Evolutionary conservation across 2,888 invertebrate genomes (phyloP), one percentile per base, ranked within the genome.

Genomic region (Hypsopygia costalis): DNA sequence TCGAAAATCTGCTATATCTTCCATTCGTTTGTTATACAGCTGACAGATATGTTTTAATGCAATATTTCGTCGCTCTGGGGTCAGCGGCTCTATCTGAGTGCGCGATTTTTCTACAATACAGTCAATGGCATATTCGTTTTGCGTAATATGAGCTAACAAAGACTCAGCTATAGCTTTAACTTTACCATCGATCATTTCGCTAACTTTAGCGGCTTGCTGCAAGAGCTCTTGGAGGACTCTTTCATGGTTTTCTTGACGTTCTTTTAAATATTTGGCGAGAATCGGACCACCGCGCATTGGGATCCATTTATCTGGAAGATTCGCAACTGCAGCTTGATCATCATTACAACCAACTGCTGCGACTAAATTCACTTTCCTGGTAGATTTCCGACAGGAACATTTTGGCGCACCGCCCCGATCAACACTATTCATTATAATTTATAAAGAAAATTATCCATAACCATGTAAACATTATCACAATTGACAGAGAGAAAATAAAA

Each of bases 261-360:
- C 49, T 50, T 70, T 67, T 0, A 87, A 58, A 44, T 79, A 86
- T 30, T 77, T 73, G 1, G 49, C 52, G 7, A 86, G 75, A 20
- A 63, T 64, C 1, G 74, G 53, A 0, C 83, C 78, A 8, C 78
- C 63, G 12, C 52, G 70, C 34, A 52, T 60, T 6, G 81, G 81
- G 3, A 53, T 47, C 81, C 78, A 82, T 2, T 71, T 45, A 4
- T 75, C 65, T 1, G 86, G 86, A 27, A 87, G 52, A 0, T 69
- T 47, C 1, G 77, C 73, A 1, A 82, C 81, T 1, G 78, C 85
- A 21, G 69, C 69, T 4, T 56, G 47, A 45, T 87, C 83, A 11
- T 75, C 67, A 1, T 69, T 49, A 47, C 75, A 81, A 4, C 74
- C 72, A 1, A 65, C 49, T 11, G 51, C 36, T 6, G 69, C 69